Percentiles rank a stretch among this genome's conserved stretches.
Evolutionary conservation across 2,888 invertebrate genomes (phyloP).

Genomic region (Campoplex capitator): DNA sequence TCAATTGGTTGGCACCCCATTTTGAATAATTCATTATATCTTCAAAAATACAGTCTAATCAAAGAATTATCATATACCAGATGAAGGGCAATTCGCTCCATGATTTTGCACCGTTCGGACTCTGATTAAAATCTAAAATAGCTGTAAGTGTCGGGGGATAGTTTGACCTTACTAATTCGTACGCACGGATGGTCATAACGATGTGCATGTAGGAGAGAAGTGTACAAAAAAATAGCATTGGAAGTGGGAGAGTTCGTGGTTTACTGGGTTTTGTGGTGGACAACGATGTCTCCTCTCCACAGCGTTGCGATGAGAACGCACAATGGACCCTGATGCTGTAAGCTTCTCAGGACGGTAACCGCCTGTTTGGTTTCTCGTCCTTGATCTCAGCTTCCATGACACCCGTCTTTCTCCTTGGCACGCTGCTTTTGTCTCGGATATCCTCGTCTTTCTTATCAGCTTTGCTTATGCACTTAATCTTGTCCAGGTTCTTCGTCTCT

Average conservation of each 20-base stretch:
- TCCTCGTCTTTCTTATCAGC: constrained; percentile 21
- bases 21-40: not conserved
- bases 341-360: constrained; percentile 68
- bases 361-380: constrained; percentile 52
- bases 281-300: constrained; percentile 72
- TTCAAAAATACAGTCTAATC: constrained; percentile 21
- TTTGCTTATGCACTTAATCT: constrained; percentile 54
- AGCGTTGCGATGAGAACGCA: constrained; percentile 70
- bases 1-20: not conserved
- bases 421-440: constrained; percentile 35
- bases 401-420: constrained; percentile 2
- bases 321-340: constrained; percentile 78
- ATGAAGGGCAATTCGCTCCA: constrained; percentile 50
- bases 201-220: constrained; percentile 12
- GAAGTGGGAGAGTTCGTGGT: constrained; percentile 19
- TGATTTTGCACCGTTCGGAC: constrained; percentile 7
- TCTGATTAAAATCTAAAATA: constrained; percentile 46
- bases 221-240: constrained; percentile 24
- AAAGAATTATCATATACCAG: constrained; percentile 37
- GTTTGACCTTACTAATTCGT: constrained; percentile 12
- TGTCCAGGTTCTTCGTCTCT: constrained; percentile 35
- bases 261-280: constrained; percentile 62
- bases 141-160: constrained; percentile 15
- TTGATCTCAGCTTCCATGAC: constrained; percentile 39
- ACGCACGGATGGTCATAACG: constrained; percentile 16